A percentile compares a stretch with the other conserved stretches of the same genome.
phyloP scores from a whole-genome alignment of 2,888 invertebrate genomes.

The Phorcus lineatus region DNA sequence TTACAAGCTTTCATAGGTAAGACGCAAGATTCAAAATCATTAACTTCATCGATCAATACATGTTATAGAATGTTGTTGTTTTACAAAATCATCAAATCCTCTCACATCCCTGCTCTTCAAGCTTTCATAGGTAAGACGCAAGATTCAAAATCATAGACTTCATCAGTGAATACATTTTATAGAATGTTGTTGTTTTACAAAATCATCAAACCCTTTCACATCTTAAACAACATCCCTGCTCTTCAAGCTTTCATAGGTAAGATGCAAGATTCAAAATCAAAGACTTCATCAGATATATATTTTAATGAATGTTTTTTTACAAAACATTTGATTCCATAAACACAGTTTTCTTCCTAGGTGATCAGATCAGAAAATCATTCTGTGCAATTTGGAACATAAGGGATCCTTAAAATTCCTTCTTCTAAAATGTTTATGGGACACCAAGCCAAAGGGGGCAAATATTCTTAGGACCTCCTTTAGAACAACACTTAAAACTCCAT shows the following conservation, averaged over 20 bases:
- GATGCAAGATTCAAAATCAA: neutral
- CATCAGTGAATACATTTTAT: neutral
- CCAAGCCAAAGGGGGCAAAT: too few relatives aligned
- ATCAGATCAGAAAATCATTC: too few relatives aligned
- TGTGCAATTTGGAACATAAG: too few relatives aligned
- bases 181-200: neutral
- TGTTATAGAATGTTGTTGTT: neutral
- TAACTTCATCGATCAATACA: neutral
- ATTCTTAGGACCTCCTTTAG: too few relatives aligned
- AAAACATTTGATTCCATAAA: neutral
- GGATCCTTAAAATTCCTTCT: too few relatives aligned
- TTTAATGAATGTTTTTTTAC: neutral
- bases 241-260: conserved; percentile 79
- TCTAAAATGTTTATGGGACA: too few relatives aligned
- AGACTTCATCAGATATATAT: too few relatives aligned
- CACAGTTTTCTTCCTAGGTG: too few relatives aligned
- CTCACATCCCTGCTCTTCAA: conserved; percentile 79
- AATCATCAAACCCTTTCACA: neutral
- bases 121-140: conserved; percentile 77
- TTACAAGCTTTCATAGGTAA: conserved; percentile 79
- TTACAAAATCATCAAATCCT: neutral
- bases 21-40: neutral
- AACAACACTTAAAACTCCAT: too few relatives aligned
- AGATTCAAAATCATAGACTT: neutral
- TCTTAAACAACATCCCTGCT: conserved; percentile 73